Evolutionary conservation across 2,888 invertebrate species (phyloP).

Genomic region (Macroteleia sp.): DNA sequence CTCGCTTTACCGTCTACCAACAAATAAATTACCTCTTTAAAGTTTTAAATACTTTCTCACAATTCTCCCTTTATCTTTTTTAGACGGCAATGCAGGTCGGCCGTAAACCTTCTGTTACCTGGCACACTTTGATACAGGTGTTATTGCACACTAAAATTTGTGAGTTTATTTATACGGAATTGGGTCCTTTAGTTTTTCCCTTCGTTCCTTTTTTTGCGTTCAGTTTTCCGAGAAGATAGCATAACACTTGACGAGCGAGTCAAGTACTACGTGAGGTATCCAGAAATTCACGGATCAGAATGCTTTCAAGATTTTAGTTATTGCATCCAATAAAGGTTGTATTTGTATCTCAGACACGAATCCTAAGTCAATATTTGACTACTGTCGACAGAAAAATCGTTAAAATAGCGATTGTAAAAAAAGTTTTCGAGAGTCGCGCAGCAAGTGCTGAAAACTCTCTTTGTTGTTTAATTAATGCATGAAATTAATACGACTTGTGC

Average conservation of each 20-base stretch:
- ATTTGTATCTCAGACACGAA: slow-evolving; percentile 40
- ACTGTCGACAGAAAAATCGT: slow-evolving; percentile 52
- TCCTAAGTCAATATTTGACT: slow-evolving; percentile 57
- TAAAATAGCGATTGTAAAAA: slow-evolving; percentile 36
- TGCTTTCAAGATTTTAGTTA: slow-evolving; percentile 45
- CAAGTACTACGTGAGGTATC: slow-evolving; percentile 47
- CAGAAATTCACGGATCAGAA: slow-evolving; percentile 35
- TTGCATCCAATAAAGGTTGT: slow-evolving; percentile 36
- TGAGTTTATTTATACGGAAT: slow-evolving; percentile 43
- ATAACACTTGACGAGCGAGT: slow-evolving; percentile 36
- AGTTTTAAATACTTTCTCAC: slow-evolving; percentile 45
- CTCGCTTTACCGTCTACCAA: slow-evolving; percentile 24
- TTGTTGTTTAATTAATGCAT: slow-evolving; percentile 26
- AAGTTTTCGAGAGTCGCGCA: not conserved
- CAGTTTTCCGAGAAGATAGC: slow-evolving; percentile 26
- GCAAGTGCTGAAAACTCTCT: slow-evolving; percentile 14
- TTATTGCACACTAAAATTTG: slow-evolving; percentile 42
- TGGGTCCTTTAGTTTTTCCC: slow-evolving; percentile 12
- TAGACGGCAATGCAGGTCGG: slow-evolving; percentile 11
- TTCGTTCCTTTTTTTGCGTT: slow-evolving; percentile 2
- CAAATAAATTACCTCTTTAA: slow-evolving; percentile 44
- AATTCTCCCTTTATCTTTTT: slow-evolving; percentile 17
- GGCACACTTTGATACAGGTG: slow-evolving; percentile 40
- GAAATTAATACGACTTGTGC: no score
- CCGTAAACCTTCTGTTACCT: slow-evolving; percentile 24